Evolutionary conservation across 2,113 vertebrate genomes (phyloP).

Genomic region (Thunnus maccoyii): DNA sequence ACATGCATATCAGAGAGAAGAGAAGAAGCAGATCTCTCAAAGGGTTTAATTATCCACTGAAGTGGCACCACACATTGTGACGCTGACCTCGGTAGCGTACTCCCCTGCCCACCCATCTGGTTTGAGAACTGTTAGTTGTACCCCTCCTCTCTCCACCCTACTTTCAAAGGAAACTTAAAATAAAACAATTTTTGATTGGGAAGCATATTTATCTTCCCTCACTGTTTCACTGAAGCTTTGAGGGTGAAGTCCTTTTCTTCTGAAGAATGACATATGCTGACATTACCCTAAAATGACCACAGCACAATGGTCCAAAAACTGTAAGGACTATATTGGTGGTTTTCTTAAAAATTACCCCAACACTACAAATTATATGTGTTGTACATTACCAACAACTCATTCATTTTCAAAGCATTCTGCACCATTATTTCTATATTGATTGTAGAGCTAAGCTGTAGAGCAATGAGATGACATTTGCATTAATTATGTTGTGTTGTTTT

Average conservation of each 20-base stretch:
- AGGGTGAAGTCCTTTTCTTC: slow-evolving; percentile 6
- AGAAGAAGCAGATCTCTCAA: slow-evolving; percentile 64
- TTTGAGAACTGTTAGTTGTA: slow-evolving; percentile 45
- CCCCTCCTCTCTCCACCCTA: slow-evolving; percentile 24
- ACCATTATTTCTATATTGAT: no score
- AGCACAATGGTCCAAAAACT: no score
- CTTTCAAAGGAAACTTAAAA: slow-evolving; percentile 54
- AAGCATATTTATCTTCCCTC: background rate
- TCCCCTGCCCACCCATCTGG: slow-evolving; percentile 34
- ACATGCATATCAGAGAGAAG: slow-evolving; percentile 49
- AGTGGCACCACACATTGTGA: slow-evolving; percentile 68
- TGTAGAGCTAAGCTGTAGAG: no score
- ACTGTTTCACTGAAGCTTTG: slow-evolving; percentile 5
- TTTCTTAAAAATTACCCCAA: background rate
- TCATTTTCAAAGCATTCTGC: no score
- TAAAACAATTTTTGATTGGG: slow-evolving; percentile 21
- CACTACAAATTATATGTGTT: no score
- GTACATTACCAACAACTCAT: no score
- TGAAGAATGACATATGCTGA: no score
- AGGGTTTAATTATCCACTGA: slow-evolving; percentile 83
- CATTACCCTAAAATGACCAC: background rate
- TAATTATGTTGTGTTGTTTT: no score
- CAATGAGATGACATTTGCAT: no score
- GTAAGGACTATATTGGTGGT: no score
- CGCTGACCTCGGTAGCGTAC: slow-evolving; percentile 67